phyloP scores from a whole-genome alignment of 2,113 vertebrate genomes.

The Ornithorhynchus anatinus region DNA sequence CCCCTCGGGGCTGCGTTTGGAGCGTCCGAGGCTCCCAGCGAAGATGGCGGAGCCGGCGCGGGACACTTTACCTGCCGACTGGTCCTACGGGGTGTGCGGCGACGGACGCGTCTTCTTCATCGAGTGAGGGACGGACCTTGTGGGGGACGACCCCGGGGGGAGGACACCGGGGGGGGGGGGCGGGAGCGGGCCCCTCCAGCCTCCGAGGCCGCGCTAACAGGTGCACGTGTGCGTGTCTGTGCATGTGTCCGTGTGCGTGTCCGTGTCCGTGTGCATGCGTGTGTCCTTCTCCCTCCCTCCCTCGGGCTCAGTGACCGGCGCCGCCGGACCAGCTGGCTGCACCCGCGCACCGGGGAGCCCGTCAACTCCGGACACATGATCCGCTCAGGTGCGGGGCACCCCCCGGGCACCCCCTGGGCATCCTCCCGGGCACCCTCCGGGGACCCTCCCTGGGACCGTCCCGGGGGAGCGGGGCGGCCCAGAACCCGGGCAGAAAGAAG shows the following conservation, averaged over 20 bases:
- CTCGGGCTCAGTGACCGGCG: no score
- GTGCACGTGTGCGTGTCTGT: slow-evolving; percentile 62
- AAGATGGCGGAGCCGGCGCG: slow-evolving; percentile 85
- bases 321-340: slow-evolving; percentile 89
- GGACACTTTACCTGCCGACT: slow-evolving; percentile 90
- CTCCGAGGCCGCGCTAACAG: slow-evolving; percentile 60
- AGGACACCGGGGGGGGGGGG: background rate
- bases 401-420: background rate
- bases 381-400: slow-evolving; percentile 85
- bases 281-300: no score
- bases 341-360: slow-evolving; percentile 91
- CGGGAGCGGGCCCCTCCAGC: background rate
- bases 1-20: no score
- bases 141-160: background rate
- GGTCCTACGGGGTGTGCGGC: slow-evolving; percentile 91
- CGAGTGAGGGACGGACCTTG: slow-evolving; percentile 74
- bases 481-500: slow-evolving; percentile 16
- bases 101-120: slow-evolving; percentile 95
- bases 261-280: no score
- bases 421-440: background rate
- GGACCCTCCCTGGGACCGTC: background rate
- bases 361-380: slow-evolving; percentile 99
- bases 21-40: slow-evolving; percentile 84
- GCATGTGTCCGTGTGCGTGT: no score
- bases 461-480: background rate